Evolutionary conservation across 1,140 invertebrate genomes (phyloP), one percentile per base, ranked within the genome.

Genomic region (Steinernema feltiae): DNA sequence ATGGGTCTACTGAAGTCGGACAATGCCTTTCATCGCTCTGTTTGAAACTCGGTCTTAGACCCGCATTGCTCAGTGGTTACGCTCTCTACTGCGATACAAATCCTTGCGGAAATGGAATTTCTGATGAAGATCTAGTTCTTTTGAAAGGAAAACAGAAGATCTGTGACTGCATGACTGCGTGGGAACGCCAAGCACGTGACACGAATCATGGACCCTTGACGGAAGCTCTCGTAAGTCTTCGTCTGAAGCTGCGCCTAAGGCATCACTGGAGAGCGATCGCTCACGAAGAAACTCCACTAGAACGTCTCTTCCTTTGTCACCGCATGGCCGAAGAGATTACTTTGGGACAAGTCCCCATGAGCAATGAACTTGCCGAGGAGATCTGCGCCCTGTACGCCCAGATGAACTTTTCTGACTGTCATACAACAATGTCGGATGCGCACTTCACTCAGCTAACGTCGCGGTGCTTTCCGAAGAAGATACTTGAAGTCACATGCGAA

Each of bases 1-100:
- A 83, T 73, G 82, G 82, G 21, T 82, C 80, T 41, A 83, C 82
- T 1, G 82, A 83, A 76, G 78, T 83, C 15, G 82, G 82, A 17
- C 82, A 83, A 74, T 83, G 82, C 53, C 69, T 84, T 18, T 77
- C 80, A 18, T 83, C 82, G 0, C 76, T 83, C 17, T 83, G 82
- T 70, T 41, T 84, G 1, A 83, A 84, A 71, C 70, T 83, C 27
- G 75, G 77, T 35, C 71, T 83, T 46, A 48, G 82, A 53, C 82
- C 82, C n/a, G 82, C 82, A 31, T 69, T 83, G 17, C 75, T 83
- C 12, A 82, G 74, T 70, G 82, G 82, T 32, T 83, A 84, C 73
- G 78, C 82, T 24, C 73, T 83, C 0, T 83, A 84, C 69, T 76
- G 79, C 48, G 71, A 79, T 41, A 17, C 53, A 21, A 63, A 63